Evolutionary conservation across 2,797 vertebrate genomes (phyloP).

Genomic region (Microcaecilia unicolor): DNA sequence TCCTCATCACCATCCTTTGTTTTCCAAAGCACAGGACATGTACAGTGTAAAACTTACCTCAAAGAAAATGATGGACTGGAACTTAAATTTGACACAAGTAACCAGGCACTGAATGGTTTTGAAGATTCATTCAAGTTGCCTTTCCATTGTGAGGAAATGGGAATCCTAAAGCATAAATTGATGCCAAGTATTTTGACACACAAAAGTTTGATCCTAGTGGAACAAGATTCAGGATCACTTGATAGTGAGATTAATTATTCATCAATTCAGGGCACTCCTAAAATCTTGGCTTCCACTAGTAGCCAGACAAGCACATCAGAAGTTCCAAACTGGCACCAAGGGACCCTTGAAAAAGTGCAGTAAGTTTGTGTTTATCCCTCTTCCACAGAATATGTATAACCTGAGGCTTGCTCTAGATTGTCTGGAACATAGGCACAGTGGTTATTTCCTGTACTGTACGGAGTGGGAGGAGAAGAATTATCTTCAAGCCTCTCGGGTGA

Average conservation of each 20-base stretch:
- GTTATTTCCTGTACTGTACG: too few species aligned
- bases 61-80: too few species aligned
- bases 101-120: not conserved
- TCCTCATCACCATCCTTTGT: rapidly evolving
- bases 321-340: constrained; percentile 1
- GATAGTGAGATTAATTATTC: constrained; percentile 1
- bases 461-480: too few species aligned
- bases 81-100: not conserved
- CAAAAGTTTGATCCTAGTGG: not conserved
- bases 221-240: not conserved
- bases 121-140: constrained; percentile 14
- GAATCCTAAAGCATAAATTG: constrained; percentile 10
- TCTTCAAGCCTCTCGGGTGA: too few species aligned
- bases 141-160: constrained; percentile 3
- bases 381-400: too few species aligned
- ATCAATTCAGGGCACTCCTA: not conserved
- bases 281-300: not conserved
- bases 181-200: constrained; percentile 15
- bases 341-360: constrained; percentile 41
- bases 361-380: constrained; percentile 55
- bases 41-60: not conserved
- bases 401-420: too few species aligned
- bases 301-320: not conserved
- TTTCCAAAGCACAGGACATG: not conserved
- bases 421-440: too few species aligned